Base-by-base conservation (phyloP, 2,888 invertebrate species). In the Mechanitis messenoides region DNA sequence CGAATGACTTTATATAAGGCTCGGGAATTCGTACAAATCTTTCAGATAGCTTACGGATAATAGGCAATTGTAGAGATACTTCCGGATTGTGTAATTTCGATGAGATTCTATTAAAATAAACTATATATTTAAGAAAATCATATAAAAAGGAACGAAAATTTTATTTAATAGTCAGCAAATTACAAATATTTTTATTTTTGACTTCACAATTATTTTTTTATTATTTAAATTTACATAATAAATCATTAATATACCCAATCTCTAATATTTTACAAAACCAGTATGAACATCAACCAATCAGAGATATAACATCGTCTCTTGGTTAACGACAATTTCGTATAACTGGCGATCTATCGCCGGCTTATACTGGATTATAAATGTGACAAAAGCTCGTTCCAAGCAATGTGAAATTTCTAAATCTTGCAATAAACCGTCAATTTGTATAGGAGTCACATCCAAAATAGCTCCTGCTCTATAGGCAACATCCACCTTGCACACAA, bases 21-120 rank as follows among this genome's bases (percentile, higher is more conserved):
- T 53, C 58, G 45, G 31, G 53, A 7, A 42, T 53, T 53, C 3
- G 28, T 56, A 53, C 58, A 53, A 58, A 50, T 62, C 53, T 53
- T 42, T 55, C 33, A 55, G 58, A 58, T 55, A 35, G 35, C 35
- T 31, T 20, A 45, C 47, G 46, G 20, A 47, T 31, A 7, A 35
- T n/a, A 47, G 47, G 28, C 20, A 50, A 50, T 50, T 50, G 47
- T 50, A 50, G 4, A 28, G 47, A 47, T 50, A 57, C 47, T 55
- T 45, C 31, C 31, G 45, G 55, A 45, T 55, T 55, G 38, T 50
- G 47, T 20, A 50, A 50, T 50, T 20, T 28, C 20, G 4, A 50
- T 50, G 28, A 20, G 31, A 31, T 50, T 2, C 28, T 50, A 50
- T 50, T 20, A 50, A 50, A 50, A 3, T 50, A 20, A 50, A 28